phyloP scores from a whole-genome alignment of 2,113 vertebrate genomes.

The Collichthys lucidus region DNA sequence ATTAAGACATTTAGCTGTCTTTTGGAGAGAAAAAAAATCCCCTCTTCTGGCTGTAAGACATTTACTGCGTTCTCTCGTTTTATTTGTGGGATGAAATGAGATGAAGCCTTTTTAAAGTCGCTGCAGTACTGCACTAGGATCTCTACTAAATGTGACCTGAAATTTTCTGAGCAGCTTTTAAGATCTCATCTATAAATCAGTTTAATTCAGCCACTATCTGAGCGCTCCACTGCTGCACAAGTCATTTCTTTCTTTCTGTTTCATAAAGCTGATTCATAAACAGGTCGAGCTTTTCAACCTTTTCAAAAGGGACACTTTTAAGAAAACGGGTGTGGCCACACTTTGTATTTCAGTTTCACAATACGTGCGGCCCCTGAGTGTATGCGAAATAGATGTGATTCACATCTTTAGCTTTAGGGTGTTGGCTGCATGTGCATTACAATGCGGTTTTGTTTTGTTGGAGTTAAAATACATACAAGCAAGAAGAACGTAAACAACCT shows the following conservation, averaged over 20 bases:
- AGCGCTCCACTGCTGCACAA: background rate
- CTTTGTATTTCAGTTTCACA: constrained; percentile 60
- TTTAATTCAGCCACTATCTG: background rate
- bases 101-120: constrained; percentile 23
- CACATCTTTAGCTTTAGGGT: constrained; percentile 66
- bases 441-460: constrained; percentile 43
- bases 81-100: constrained; percentile 19
- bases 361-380: constrained; percentile 40
- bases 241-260: constrained; percentile 2
- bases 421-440: constrained; percentile 67
- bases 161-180: background rate
- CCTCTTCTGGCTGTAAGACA: constrained; percentile 17
- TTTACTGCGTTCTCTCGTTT: background rate
- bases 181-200: background rate
- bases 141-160: background rate
- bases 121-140: background rate
- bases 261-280: constrained; percentile 36
- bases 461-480: constrained; percentile 38
- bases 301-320: constrained; percentile 51
- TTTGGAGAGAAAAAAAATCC: constrained; percentile 5
- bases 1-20: constrained; percentile 66
- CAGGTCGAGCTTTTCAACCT: constrained; percentile 26
- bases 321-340: constrained; percentile 61
- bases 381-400: constrained; percentile 76
- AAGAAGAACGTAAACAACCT: constrained; percentile 11